Base-by-base conservation (phyloP, 2,888 invertebrate species). In the Pandemis corylana region DNA sequence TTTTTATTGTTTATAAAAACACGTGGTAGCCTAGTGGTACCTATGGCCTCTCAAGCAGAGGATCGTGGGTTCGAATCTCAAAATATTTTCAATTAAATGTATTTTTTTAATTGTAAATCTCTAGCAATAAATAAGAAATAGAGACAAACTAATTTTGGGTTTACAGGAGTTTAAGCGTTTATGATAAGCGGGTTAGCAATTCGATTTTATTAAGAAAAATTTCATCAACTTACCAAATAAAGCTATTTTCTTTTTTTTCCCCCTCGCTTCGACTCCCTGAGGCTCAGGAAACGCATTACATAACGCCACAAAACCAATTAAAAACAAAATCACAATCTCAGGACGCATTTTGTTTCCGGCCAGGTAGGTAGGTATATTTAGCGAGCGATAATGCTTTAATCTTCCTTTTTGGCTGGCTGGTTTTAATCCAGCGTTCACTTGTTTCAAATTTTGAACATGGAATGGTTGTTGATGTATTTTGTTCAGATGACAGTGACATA, bases 201-300 rank as follows among this genome's bases (percentile, higher is more conserved):
- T 44, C 49, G 49, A 49, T 49, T 10, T 49, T 5, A 49, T 13
- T 49, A 0, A 49, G 5, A 10, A 49, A 12, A 49, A 36, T 36
- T 49, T 7, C 51, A 51, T n/a, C 20, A 77, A 88, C 92, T 92
- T 81, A 93, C 93, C 87, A 70, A 88, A 87, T 10, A 92, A 76
- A 41, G 88, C 92, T 56, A 91, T 89, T 82, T 93, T 92, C 81
- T 93, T 92, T 81, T 92, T 92, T 80, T 93, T 93, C 28, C 92
- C 92, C 81, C 92, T 85, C 9, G 84, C 77, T 81, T 92, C 92
- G 4, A 89, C 77, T 20, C 81, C 79, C 7, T 69, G 59, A 62
- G 76, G 79, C 56, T 82, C 81, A 3, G 74, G 68, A 61, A 79
- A 72, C 2, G 85, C 86, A 59, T 83, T 83, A 80, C 86, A 83